Conservation (phyloP, 2,797 vertebrate species). For the Darevskia mixta region DNA sequence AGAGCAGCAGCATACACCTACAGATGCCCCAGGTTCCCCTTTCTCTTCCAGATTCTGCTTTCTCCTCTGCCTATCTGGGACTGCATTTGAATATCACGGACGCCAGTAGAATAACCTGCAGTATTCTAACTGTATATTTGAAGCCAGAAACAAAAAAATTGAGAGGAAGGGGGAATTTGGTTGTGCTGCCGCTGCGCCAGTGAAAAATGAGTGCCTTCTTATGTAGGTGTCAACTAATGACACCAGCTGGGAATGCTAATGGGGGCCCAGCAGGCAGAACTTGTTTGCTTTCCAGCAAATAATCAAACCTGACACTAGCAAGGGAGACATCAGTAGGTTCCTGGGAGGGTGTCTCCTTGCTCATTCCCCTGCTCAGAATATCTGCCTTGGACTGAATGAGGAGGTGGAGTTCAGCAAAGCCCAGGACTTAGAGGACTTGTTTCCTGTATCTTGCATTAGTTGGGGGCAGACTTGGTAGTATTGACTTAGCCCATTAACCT, state of each 20-base stretch:
- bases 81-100: neutral
- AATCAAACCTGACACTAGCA: neutral
- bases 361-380: neutral
- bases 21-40: neutral
- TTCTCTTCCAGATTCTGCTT: neutral
- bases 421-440: neutral
- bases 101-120: neutral
- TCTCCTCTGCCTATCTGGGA: neutral
- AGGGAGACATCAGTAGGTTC: neutral
- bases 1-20: neutral
- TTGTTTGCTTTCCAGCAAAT: conserved; percentile 18
- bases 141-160: neutral
- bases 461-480: neutral
- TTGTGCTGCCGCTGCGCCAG: neutral
- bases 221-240: conserved; percentile 5
- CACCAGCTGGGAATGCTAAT: conserved; percentile 1
- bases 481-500: too few species aligned
- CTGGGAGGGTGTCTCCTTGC: conserved; percentile 5
- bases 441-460: neutral
- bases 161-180: neutral
- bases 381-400: neutral
- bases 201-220: neutral
- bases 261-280: neutral
- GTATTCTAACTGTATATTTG: neutral
- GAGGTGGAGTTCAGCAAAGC: neutral